Evolutionary conservation across 2,113 vertebrate genomes (phyloP).

Genomic region (Danionella cerebrum): DNA sequence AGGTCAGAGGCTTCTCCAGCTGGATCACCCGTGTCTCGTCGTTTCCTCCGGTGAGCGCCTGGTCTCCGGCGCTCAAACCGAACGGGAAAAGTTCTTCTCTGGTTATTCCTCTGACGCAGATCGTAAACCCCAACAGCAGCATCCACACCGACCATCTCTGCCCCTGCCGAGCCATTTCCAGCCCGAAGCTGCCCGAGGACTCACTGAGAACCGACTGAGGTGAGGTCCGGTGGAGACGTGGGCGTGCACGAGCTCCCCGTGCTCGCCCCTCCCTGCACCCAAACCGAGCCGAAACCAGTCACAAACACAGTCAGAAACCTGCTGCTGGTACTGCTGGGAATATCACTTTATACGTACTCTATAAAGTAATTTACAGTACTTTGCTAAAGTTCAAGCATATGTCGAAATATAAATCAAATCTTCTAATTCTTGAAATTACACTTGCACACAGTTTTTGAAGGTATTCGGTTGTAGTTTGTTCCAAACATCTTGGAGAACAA

Average conservation of each 20-base stretch:
- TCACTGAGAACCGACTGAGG: not conserved
- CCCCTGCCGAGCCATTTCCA: slow-evolving; percentile 6
- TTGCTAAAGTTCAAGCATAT: too few species aligned
- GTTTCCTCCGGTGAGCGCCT: not conserved
- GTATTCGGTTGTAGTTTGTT: too few species aligned
- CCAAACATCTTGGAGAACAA: too few species aligned
- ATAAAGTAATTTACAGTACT: too few species aligned
- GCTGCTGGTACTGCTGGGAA: too few species aligned
- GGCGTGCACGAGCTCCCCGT: too few species aligned
- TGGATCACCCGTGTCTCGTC: slow-evolving; percentile 21
- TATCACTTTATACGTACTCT: too few species aligned
- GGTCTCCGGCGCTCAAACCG: slow-evolving; percentile 27
- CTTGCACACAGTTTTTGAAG: too few species aligned
- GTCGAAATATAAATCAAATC: too few species aligned
- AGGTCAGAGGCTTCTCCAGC: slow-evolving; percentile 12
- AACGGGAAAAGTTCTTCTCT: slow-evolving; percentile 32
- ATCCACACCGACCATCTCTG: not conserved
- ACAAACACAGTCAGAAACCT: too few species aligned
- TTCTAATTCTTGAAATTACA: too few species aligned
- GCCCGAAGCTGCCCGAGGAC: not conserved
- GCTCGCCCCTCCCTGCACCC: not conserved
- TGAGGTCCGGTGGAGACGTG: not conserved
- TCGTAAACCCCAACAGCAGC: not conserved
- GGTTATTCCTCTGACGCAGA: slow-evolving; percentile 28
- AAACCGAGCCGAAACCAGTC: too few species aligned